Evolutionary conservation across 1,140 invertebrate genomes (phyloP), one percentile per base, ranked within the genome.

Genomic region (Diprion similis): DNA sequence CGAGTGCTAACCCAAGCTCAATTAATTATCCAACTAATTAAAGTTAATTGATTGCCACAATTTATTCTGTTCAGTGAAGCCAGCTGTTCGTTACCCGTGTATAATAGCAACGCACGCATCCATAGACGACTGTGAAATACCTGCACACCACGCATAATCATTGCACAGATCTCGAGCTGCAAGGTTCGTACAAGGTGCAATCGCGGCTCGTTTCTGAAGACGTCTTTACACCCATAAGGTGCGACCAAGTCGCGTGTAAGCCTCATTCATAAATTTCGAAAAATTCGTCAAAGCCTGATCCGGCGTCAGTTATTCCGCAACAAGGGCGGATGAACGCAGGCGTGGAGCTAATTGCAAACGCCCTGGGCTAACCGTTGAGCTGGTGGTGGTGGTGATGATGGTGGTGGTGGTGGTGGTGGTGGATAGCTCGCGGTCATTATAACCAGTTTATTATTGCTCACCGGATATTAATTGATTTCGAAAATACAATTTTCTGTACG

Each of bases 401-500:
- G 51, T 17, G 51, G 11, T n/a, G 24, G 24, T 24, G 24, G 24
- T 59, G 11, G 11, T 17, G 51, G n/a, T 59, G 3, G 51, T 17
- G 51, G 11, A 59, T 59, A 59, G 51, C 51, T 59, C 11, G 11
- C 7, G 51, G 51, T 59, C 82, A 88, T 87, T 86, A 59, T 59
- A 87, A 77, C 81, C 78, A 77, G 79, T 82, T 79, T 81, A 87
- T 88, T 87, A 86, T 87, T 84, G 87, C 80, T 84, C 83, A 78
- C 73, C 75, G 81, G 80, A 85, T 85, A 87, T 84, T 85, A 87
- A 87, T 88, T 88, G 81, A 86, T 86, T 86, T 84, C 78, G 79
- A 86, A 86, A 87, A 85, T 82, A 85, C 82, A 86, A 88, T 88
- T 88, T 88, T 88, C 85, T 84, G 84, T 84, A 72, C 79, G 82